These are phyloP conservation scores for Strongylocentrotus purpuratus DNA, from an alignment of 35 echinoderm and acorn worm species.

Conservation along the genomic window DNA sequence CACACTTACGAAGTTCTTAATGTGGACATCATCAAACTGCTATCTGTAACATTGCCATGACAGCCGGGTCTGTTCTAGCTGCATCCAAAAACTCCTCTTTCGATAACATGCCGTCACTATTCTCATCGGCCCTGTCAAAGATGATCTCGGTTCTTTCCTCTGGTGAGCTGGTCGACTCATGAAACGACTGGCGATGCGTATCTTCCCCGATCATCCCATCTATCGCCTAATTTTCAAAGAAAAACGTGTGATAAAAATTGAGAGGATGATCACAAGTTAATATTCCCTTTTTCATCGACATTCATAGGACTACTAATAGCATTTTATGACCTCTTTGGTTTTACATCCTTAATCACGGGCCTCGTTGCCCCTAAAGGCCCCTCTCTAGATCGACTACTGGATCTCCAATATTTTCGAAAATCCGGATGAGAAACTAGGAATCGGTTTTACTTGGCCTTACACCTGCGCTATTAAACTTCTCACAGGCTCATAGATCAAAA, in stretches of 20 bases:
- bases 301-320: background rate
- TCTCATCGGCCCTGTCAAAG: constrained; percentile 80
- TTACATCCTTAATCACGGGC: background rate
- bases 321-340: background rate
- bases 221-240: constrained; percentile 57
- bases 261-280: background rate
- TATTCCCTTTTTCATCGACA: background rate
- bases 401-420: too few species aligned
- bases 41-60: background rate
- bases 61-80: constrained; percentile 59
- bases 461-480: too few species aligned
- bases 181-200: constrained; percentile 61
- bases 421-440: too few species aligned
- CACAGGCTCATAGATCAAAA: background rate
- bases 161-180: constrained; percentile 67
- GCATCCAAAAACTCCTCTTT: constrained; percentile 79
- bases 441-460: too few species aligned
- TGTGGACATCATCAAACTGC: too few species aligned
- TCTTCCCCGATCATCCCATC: constrained; percentile 86
- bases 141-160: constrained; percentile 84
- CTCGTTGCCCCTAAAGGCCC: too few species aligned
- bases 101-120: constrained; percentile 71
- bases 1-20: too few species aligned
- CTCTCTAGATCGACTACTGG: too few species aligned
- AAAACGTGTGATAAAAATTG: background rate